Evolutionary conservation across 2,888 invertebrate species (phyloP).

Genomic region (Tipula lateralis): DNA sequence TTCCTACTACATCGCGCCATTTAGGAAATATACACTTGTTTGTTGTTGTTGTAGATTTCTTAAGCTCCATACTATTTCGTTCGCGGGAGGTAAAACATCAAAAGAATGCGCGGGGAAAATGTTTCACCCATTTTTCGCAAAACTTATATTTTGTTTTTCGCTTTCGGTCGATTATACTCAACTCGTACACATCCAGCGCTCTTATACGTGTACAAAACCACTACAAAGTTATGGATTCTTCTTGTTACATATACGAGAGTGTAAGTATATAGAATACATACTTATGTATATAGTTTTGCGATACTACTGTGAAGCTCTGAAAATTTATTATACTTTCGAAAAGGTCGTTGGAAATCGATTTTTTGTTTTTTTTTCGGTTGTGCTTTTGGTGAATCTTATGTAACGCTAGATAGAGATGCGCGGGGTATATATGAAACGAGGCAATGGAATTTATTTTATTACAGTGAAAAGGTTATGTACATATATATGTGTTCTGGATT

Average conservation of each 20-base stretch:
- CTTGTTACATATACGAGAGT: background rate
- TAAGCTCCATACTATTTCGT: no score
- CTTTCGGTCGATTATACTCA: no score
- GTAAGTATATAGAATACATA: no score
- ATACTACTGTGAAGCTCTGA: background rate
- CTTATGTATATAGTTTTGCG: no score
- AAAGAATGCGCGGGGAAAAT: background rate
- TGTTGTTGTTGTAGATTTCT: background rate
- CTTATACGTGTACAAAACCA: background rate
- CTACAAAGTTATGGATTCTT: background rate
- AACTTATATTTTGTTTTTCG: background rate
- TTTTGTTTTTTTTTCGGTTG: background rate
- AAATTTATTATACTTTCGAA: background rate
- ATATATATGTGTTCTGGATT: background rate
- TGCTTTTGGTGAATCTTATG: no score
- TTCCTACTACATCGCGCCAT: background rate
- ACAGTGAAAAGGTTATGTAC: background rate
- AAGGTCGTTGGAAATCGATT: background rate
- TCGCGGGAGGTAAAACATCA: background rate
- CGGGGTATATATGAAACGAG: background rate
- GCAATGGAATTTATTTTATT: background rate
- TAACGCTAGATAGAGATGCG: no score
- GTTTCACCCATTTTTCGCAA: background rate
- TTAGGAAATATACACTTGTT: background rate
- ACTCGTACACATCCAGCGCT: background rate